phyloP scores from a whole-genome alignment of 64 coral and sea anemone species.

The Porites lutea region DNA sequence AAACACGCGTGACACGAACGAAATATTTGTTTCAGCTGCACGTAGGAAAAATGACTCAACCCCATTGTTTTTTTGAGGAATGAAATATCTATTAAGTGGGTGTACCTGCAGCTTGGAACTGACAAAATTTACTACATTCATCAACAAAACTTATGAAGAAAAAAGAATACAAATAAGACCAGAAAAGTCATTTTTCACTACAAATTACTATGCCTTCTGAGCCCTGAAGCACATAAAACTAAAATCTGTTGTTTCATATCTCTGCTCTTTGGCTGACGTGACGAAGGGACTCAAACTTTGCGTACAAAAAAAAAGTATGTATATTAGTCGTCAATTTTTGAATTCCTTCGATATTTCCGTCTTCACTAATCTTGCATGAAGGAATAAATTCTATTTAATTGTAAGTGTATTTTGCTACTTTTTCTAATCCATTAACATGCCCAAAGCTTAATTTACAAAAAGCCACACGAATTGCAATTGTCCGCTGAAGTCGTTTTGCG shows the following conservation, averaged over 20 bases:
- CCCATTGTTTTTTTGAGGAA: neutral
- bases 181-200: neutral
- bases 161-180: neutral
- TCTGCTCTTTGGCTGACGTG: neutral
- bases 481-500: neutral
- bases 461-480: no score
- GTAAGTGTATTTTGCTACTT: neutral
- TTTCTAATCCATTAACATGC: neutral
- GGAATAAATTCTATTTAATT: neutral
- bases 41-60: neutral
- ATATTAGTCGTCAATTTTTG: slow-evolving; percentile 41
- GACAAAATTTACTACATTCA: neutral
- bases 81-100: neutral
- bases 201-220: neutral
- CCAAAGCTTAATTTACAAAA: no score
- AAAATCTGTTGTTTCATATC: neutral
- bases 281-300: neutral
- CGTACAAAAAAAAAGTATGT: neutral
- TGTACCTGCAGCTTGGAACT: neutral
- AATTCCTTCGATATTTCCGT: neutral
- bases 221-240: neutral
- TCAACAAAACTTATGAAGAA: no score
- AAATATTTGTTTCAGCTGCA: slow-evolving; percentile 21
- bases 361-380: no score
- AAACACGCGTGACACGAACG: neutral